phyloP scores from a whole-genome alignment of 1,140 invertebrate genomes.

The Grapholita molesta region DNA sequence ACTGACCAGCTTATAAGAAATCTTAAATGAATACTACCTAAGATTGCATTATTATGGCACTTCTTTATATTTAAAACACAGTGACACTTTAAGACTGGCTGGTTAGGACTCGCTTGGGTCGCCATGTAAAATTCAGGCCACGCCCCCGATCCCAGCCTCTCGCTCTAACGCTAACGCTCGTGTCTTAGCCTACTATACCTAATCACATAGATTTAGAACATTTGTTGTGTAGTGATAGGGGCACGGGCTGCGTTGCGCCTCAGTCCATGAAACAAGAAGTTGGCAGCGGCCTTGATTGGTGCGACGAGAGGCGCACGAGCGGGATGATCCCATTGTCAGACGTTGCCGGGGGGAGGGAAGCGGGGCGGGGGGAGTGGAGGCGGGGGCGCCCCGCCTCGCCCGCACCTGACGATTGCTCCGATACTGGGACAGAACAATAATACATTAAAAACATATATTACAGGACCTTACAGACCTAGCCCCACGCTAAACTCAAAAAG shows the following conservation, averaged over 20 bases:
- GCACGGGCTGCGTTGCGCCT: slow-evolving; percentile 65
- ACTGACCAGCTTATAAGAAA: too few species aligned
- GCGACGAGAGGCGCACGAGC: slow-evolving; percentile 70
- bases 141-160: slow-evolving; percentile 43
- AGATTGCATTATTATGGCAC: too few species aligned
- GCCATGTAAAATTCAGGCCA: background rate
- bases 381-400: slow-evolving; percentile 74
- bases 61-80: too few species aligned
- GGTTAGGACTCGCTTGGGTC: background rate
- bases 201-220: slow-evolving; percentile 77
- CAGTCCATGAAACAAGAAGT: slow-evolving; percentile 77
- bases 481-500: too few species aligned
- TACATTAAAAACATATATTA: background rate
- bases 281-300: slow-evolving; percentile 79
- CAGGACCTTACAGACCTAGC: too few species aligned
- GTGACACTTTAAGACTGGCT: too few species aligned
- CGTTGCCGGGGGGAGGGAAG: slow-evolving; percentile 82
- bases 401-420: slow-evolving; percentile 72
- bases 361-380: slow-evolving; percentile 84
- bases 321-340: slow-evolving; percentile 83
- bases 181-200: slow-evolving; percentile 70
- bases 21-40: too few species aligned
- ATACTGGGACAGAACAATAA: slow-evolving; percentile 49
- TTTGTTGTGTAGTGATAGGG: slow-evolving; percentile 74
- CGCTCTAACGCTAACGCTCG: slow-evolving; percentile 51